phyloP scores from a whole-genome alignment of 2,797 vertebrate species.

The Pantherophis vulpinus region DNA sequence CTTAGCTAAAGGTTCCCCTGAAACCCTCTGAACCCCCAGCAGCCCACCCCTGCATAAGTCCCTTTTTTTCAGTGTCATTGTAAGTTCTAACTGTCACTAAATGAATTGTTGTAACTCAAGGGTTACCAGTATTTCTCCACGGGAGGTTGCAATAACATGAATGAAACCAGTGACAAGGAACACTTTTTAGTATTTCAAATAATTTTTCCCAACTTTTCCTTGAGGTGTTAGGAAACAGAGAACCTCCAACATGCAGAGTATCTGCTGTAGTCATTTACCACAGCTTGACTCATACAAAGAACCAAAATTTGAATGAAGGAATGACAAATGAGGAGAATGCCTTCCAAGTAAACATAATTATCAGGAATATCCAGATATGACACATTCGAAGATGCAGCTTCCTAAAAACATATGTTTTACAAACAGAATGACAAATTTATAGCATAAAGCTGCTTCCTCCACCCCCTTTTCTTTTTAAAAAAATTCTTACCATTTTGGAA shows the following conservation, averaged over 20 bases:
- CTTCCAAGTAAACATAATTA: not conserved
- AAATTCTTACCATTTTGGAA: not conserved
- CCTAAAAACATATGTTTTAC: not conserved
- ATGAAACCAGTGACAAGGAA: not conserved
- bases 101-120: not conserved
- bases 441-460: not conserved
- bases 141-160: not conserved
- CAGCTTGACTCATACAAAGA: not conserved
- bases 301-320: not conserved
- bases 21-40: too few relatives aligned
- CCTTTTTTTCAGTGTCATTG: not conserved
- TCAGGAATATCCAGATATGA: rapidly evolving
- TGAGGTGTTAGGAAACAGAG: not conserved
- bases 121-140: not conserved
- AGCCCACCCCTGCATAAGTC: not conserved
- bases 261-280: too few relatives aligned
- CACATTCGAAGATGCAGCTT: not conserved
- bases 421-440: not conserved
- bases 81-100: not conserved
- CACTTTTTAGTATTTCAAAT: not conserved
- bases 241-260: not conserved
- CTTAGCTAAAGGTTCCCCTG: too few relatives aligned
- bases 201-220: not conserved
- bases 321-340: not conserved
- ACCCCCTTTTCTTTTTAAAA: not conserved